Evolutionary conservation across 2,797 vertebrate species (phyloP).

Genomic region (Gobio occitaniae): DNA sequence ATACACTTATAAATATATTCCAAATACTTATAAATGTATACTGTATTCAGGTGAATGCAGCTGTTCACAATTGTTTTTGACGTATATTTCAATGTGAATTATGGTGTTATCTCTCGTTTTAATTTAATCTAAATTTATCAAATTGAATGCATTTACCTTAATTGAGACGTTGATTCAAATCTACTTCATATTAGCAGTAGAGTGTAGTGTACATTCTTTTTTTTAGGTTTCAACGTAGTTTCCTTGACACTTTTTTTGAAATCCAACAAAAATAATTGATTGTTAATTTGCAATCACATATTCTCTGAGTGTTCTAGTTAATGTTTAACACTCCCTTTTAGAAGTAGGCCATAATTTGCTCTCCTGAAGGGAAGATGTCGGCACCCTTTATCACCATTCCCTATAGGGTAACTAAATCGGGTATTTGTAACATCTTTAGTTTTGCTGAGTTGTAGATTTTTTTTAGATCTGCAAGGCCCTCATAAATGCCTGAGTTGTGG

Average conservation of each 20-base stretch:
- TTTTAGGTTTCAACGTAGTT: neutral
- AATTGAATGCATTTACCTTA: neutral
- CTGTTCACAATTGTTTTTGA: neutral
- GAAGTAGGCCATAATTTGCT: conserved; percentile 38
- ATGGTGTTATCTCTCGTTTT: neutral
- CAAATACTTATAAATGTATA: neutral
- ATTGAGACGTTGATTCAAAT: neutral
- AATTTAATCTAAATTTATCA: neutral
- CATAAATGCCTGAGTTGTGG: conserved; percentile 43
- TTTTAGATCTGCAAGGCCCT: conserved; percentile 41
- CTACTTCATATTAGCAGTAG: neutral
- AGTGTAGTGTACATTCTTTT: neutral
- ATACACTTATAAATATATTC: no score
- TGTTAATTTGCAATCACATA: neutral
- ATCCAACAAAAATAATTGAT: neutral
- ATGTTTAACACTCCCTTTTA: conserved; percentile 4
- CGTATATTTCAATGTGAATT: neutral
- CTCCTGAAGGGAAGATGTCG: conserved; percentile 35
- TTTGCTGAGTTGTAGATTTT: conserved; percentile 51
- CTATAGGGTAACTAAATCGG: conserved; percentile 54
- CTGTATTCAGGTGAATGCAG: neutral
- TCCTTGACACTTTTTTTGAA: neutral
- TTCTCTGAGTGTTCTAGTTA: neutral
- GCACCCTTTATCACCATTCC: conserved; percentile 45
- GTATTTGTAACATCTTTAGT: conserved; percentile 58